Base-by-base conservation (phyloP, 2,113 vertebrate genomes). In the Ancistrus triradiatus region DNA sequence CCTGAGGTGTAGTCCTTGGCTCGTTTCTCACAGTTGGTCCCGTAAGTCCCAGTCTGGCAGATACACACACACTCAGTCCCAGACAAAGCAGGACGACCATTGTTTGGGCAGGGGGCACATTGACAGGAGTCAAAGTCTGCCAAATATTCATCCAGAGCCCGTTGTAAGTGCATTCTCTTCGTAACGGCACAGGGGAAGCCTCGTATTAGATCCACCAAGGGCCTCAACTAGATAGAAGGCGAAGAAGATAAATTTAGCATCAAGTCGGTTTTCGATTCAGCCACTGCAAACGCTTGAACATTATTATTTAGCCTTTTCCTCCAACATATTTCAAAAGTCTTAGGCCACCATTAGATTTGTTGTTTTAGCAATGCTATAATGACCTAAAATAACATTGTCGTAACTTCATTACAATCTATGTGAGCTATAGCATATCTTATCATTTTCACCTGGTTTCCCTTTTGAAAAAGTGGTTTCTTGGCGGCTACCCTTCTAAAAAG, bases 101-200 rank as follows among this genome's bases (percentile, higher is more conserved):
- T 95, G 66, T 96, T 95, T 22, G 91, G 92, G 40, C 94, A 97
- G 0, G 88, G 91, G 0, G 86, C 70, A 1, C 94, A 97, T 22
- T 65, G 88, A 70, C 95, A 98, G 1, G 90, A 80, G 63, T 97
- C 93, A 37, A 90, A 91, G 49, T 74, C 87, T 13, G 79, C 76
- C 58, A 59, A 28, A 0, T 93, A 90, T 7, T 94, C 90, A 28
- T 52, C 22, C 59, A 95, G 83, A 0, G 94, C 95, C 76, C 67
- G 89, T 31, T 68, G 14, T 73, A 98, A 81, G 68, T 97, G 90
- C 3, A 74, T 85, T 33, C 91, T 85, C 67, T 89, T 95, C 0
- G 92, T 97, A 37, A 66, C 80, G 0, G 95, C 91, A 13, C 95
- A 98, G 0, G 93, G 90, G 33, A 97, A 73, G 0, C 90, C 89